Percentiles rank a stretch among this genome's conserved stretches.
These are phyloP conservation scores for Chinchilla lanigera DNA, from an alignment of 2,113 vertebrate species.

Conservation along the genomic window DNA sequence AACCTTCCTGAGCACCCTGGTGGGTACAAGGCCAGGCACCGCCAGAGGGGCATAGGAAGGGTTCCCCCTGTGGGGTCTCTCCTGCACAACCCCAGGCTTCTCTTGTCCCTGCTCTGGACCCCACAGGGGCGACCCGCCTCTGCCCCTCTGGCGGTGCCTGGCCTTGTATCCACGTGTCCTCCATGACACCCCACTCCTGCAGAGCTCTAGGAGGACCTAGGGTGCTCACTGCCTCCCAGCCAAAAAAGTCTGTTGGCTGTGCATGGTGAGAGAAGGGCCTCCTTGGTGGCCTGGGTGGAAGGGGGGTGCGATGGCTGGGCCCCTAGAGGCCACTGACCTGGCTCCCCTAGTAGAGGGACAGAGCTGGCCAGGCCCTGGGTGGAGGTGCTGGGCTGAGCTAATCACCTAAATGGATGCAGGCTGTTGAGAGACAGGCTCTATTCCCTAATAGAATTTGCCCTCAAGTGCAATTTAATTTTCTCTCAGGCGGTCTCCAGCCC, in stretches of 20 bases:
- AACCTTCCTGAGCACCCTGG: background rate
- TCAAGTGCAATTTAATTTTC: conserved; percentile 99
- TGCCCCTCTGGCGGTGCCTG: background rate
- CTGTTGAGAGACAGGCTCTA: conserved; percentile 93
- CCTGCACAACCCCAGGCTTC: background rate
- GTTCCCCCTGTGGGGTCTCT: background rate
- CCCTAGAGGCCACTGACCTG: conserved; percentile 20
- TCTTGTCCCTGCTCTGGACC: background rate
- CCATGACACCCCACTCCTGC: background rate
- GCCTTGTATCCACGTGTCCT: too few relatives aligned
- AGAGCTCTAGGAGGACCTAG: background rate
- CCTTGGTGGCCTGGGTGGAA: background rate
- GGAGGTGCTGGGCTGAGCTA: conserved; percentile 86
- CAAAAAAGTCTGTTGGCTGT: background rate
- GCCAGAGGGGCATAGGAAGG: background rate
- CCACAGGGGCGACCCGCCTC: background rate
- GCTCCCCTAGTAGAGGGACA: background rate
- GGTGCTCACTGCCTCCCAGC: background rate
- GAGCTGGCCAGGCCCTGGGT: background rate
- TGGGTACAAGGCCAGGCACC: background rate
- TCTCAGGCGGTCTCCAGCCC: conserved; percentile 85
- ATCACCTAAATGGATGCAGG: conserved; percentile 96
- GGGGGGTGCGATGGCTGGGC: background rate
- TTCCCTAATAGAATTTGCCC: conserved; percentile 99
- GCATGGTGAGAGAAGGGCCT: background rate